Conservation (phyloP, 2,113 vertebrate species). For the Laterallus jamaicensis region DNA sequence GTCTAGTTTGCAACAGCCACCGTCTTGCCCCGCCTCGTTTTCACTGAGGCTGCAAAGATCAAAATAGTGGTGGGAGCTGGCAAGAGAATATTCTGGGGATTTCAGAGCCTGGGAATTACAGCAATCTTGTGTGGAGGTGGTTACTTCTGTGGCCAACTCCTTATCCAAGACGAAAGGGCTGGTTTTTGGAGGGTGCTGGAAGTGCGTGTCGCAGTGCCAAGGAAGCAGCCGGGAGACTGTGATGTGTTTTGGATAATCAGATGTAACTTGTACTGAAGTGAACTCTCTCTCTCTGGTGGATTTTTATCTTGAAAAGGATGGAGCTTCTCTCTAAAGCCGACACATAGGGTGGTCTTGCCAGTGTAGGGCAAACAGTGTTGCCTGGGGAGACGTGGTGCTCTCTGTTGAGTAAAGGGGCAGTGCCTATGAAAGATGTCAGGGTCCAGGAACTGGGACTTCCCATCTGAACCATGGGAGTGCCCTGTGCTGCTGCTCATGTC, state of each 20-base stretch:
- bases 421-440: background rate
- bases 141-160: slow-evolving; percentile 31
- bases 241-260: slow-evolving; percentile 45
- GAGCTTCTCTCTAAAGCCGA: background rate
- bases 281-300: background rate
- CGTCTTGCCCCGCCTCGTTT: background rate
- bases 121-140: slow-evolving; percentile 47
- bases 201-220: background rate
- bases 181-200: background rate
- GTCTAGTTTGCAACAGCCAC: background rate
- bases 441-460: background rate
- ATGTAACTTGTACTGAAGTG: background rate
- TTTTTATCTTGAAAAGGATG: slow-evolving; percentile 24
- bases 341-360: background rate
- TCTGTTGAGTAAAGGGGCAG: background rate
- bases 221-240: slow-evolving; percentile 20
- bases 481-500: background rate
- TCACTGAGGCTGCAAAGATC: background rate
- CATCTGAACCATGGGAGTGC: fast-evolving
- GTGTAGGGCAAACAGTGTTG: background rate
- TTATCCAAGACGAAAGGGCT: background rate
- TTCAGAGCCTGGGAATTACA: slow-evolving; percentile 44
- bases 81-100: slow-evolving; percentile 11
- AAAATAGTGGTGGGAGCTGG: slow-evolving; percentile 26
- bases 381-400: background rate